Evolutionary conservation across 2,888 invertebrate species (phyloP), one percentile per base, ranked within the genome.

Genomic region (Dasypogon diadema): DNA sequence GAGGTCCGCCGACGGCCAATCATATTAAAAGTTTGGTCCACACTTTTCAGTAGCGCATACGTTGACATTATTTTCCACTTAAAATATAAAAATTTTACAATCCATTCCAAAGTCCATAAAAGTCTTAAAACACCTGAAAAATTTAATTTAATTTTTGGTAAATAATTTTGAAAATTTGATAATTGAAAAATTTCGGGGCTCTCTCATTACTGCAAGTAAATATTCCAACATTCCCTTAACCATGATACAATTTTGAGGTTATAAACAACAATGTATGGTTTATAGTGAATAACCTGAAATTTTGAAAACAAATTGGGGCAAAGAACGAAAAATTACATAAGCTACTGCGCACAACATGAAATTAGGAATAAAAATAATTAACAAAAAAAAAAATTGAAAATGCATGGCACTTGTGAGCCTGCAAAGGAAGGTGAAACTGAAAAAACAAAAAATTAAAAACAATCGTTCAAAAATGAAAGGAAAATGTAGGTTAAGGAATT

Each of bases 181-280:
- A n/a, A n/a, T n/a, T n/a, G n/a, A n/a, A n/a, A 30, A 74, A 74
- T 74, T 74, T 70, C 34, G 70, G 54, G 70, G 70, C 70, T 70
- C 70, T 70, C 70, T 70, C 37, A 12, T 60, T 60, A 37, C 6
- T 60, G 60, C 18, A 60, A 60, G 24, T 24, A 22, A 26, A 70
- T 18, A 48, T 24, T 30, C 70, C 70, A 65, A 12, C 42, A n/a
- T 58, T 24, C 56, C 73, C 73, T 42, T 54, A 55, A 46, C 37
- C 58, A 16, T 12, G 12, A 14, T 60, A 22, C 21, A 54, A 65
- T 55, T 46, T 74, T 24, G 34, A 37, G 26, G 24, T 12, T 65
- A 37, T 65, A 21, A n/a, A n/a, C n/a, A n/a, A 48, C 37, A 65
- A 46, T 24, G 12, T 46, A 48, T 48, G 48, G 24, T 48, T 22